Evolutionary conservation across 1,140 invertebrate genomes (phyloP).

Genomic region (Spodoptera frugiperda): DNA sequence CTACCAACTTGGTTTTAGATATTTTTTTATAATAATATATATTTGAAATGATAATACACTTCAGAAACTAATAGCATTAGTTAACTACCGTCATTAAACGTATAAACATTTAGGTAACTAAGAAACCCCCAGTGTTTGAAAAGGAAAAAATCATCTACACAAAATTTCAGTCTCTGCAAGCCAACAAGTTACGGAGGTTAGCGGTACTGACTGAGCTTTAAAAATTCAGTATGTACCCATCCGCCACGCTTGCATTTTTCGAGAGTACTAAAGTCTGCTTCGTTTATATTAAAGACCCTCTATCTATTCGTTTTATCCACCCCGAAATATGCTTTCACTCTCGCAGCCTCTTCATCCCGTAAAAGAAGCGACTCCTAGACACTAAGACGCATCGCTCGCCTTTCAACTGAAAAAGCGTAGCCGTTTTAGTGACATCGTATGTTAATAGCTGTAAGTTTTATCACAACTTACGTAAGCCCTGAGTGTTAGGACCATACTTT

Average conservation of each 20-base stretch:
- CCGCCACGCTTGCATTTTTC: slow-evolving; percentile 81
- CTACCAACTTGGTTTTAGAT: slow-evolving; percentile 11
- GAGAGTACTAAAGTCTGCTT: slow-evolving; percentile 85
- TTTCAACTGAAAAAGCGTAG: slow-evolving; percentile 14
- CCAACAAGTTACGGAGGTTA: slow-evolving; percentile 65
- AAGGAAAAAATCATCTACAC: slow-evolving; percentile 33
- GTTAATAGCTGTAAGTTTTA: no score
- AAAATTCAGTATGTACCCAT: slow-evolving; percentile 80
- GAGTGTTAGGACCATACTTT: no score
- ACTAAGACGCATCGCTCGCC: neutral
- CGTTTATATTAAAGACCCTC: slow-evolving; percentile 85
- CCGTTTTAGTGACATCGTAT: neutral
- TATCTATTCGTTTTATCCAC: slow-evolving; percentile 85
- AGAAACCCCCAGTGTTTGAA: slow-evolving; percentile 23
- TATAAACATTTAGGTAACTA: slow-evolving; percentile 12
- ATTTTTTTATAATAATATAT: neutral
- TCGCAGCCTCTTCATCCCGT: slow-evolving; percentile 67
- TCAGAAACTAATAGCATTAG: neutral
- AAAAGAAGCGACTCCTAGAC: slow-evolving; percentile 40
- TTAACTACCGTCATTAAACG: neutral
- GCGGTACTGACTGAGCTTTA: slow-evolving; percentile 67
- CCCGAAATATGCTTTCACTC: slow-evolving; percentile 81
- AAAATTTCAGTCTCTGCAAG: slow-evolving; percentile 40
- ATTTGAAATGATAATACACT: no score
- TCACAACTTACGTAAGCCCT: no score